These are phyloP conservation scores for Luffia ferchaultella DNA, from an alignment of 2,888 invertebrate species.

Conservation along the genomic window DNA sequence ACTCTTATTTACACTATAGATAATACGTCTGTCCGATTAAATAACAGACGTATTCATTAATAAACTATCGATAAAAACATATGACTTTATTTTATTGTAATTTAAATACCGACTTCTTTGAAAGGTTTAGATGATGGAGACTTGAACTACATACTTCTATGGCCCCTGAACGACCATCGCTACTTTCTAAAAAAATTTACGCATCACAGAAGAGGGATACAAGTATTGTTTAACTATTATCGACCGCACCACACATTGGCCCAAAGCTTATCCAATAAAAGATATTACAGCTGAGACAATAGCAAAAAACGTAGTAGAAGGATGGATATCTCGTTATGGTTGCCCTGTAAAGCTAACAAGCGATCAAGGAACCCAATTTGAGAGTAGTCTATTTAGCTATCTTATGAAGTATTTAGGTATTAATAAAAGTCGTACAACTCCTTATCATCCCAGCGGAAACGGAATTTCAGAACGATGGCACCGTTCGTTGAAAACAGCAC, in stretches of 20 bases:
- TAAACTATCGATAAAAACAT: no score
- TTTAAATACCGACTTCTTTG: no score
- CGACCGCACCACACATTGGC: constrained; percentile 1
- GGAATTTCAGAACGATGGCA: constrained; percentile 6
- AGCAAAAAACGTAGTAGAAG: constrained; percentile 1
- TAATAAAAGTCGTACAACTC: background rate
- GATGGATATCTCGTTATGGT: constrained; percentile 7
- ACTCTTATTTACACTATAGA: constrained; percentile 22
- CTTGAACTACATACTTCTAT: no score
- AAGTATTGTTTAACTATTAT: no score
- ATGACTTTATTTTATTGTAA: no score
- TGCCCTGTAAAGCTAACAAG: constrained; percentile 2
- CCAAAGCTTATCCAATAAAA: background rate
- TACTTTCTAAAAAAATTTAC: no score
- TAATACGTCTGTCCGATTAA: constrained; percentile 14
- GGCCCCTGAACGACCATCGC: no score
- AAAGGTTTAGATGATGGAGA: no score
- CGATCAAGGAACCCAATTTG: no score
- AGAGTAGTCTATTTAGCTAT: constrained; percentile 1
- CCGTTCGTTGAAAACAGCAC: constrained; percentile 4
- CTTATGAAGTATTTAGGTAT: constrained; percentile 1
- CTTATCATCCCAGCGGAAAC: no score
- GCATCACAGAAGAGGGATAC: no score
- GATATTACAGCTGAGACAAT: background rate
- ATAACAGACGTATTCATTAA: constrained; percentile 15